A percentile compares a stretch with the other conserved stretches of the same genome.
These are phyloP conservation scores for Hippolais icterina DNA, from an alignment of 2,113 vertebrate genomes.

Conservation along the genomic window DNA sequence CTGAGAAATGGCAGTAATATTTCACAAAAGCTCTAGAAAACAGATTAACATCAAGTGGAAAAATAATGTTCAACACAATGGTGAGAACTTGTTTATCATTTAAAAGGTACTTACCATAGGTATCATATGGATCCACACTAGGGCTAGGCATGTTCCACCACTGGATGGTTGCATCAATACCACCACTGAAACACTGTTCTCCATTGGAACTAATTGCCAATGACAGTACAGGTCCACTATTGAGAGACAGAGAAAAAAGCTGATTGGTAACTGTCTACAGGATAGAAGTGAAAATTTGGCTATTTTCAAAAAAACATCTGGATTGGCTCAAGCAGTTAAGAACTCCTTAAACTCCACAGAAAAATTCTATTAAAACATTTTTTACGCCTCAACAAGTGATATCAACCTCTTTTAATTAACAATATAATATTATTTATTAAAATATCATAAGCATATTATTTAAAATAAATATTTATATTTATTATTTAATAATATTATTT, in stretches of 20 bases:
- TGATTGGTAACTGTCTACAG: neutral
- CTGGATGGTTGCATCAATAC: conserved; percentile 93
- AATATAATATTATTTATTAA: no score
- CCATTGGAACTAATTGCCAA: conserved; percentile 91
- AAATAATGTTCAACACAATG: neutral
- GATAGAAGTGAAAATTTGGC: neutral
- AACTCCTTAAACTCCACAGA: neutral
- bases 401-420: neutral
- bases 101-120: conserved; percentile 81
- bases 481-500: no score
- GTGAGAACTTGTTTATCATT: neutral
- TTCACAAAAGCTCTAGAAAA: neutral
- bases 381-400: neutral
- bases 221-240: conserved; percentile 92
- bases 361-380: neutral
- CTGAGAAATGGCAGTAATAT: neutral
- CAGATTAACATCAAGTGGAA: neutral
- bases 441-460: no score
- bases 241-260: neutral
- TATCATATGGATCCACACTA: conserved; percentile 96
- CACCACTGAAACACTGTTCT: conserved; percentile 97
- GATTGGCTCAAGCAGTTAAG: neutral
- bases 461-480: no score
- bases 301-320: neutral
- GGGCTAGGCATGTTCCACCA: conserved; percentile 99